These are phyloP conservation scores for Heteropelma amictum DNA, from an alignment of 2,888 invertebrate species.

Conservation along the genomic window DNA sequence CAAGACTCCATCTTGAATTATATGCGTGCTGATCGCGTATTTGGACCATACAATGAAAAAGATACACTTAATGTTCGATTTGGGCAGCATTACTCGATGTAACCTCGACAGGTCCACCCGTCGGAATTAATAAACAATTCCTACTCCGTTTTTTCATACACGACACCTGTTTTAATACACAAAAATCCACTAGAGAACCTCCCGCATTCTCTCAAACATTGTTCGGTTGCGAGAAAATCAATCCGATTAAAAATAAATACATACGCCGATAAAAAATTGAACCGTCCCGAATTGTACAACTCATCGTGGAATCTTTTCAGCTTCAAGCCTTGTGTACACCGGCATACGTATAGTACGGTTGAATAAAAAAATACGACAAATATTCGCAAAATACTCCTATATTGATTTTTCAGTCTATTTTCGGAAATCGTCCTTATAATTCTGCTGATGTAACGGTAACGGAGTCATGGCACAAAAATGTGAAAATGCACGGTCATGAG, in stretches of 20 bases:
- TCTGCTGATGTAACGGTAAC: neutral
- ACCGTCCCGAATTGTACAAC: too few species aligned
- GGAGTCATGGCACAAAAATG: conserved; percentile 9
- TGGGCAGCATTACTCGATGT: too few species aligned
- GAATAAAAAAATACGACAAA: too few species aligned
- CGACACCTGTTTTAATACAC: neutral
- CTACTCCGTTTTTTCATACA: neutral
- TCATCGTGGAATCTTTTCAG: too few species aligned
- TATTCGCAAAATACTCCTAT: neutral
- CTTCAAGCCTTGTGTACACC: too few species aligned
- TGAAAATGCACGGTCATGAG: conserved; percentile 22
- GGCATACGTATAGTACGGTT: too few species aligned
- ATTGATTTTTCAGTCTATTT: neutral
- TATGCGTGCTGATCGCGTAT: neutral
- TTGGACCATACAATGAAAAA: neutral
- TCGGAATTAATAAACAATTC: conserved; percentile 7
- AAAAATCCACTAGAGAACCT: neutral
- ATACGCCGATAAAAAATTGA: too few species aligned
- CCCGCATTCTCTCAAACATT: too few species aligned
- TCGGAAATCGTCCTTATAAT: neutral
- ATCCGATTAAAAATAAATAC: too few species aligned
- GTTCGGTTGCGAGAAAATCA: too few species aligned
- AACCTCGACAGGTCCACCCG: neutral
- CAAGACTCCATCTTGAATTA: neutral
- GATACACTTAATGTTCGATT: too few species aligned